Base-by-base conservation (phyloP, 2,113 vertebrate genomes). In the Indri indri region DNA sequence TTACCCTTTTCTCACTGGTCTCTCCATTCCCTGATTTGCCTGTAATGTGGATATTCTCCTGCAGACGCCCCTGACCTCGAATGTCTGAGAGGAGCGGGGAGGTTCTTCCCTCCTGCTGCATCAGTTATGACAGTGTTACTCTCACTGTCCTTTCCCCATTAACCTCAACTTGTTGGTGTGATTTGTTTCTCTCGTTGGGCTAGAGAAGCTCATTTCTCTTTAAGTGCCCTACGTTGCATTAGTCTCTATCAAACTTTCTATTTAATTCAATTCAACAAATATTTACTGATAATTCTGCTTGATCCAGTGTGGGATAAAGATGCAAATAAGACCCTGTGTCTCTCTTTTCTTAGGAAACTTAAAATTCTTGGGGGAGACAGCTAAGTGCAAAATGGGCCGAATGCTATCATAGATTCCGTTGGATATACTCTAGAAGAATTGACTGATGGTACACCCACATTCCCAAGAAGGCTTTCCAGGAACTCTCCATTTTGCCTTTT, bases 211-310 rank as follows among this genome's bases (percentile, higher is more conserved):
- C 7, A 16, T 66, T 59, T 80, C 34, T 82, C 20, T 70, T 52
- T 14, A 59, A 37, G 16, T 34, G 71, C 22, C 96, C 65, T 76
- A 9, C 27, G 76, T 27, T 10, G 20, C 42, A 50, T 17, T 27
- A 45, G 37, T 81, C 42, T 80, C 8, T 50, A n/a, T 77, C 37
- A 66, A 77, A 88, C 20, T 79, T 87, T 32, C 63, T 61, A 27
- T 57, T 92, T 71, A 91, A 90, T 92, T 91, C 61, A 71, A 40
- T n/a, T 57, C 22, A 45, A 61, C 47, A 84, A 34, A 81, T 70
- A 70, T 50, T 84, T 84, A 79, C 54, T 68, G 37, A 34, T 63
- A 68, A 73, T 63, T 52, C 30, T 42, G 27, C 20, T 70, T 59
- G 7, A 20, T 61, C 9, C 52, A 76, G 52, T 79, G 37, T 71